These are phyloP conservation scores for Oxygymnocypris stewartii DNA, from an alignment of 2,113 vertebrate genomes.

Conservation along the genomic window DNA sequence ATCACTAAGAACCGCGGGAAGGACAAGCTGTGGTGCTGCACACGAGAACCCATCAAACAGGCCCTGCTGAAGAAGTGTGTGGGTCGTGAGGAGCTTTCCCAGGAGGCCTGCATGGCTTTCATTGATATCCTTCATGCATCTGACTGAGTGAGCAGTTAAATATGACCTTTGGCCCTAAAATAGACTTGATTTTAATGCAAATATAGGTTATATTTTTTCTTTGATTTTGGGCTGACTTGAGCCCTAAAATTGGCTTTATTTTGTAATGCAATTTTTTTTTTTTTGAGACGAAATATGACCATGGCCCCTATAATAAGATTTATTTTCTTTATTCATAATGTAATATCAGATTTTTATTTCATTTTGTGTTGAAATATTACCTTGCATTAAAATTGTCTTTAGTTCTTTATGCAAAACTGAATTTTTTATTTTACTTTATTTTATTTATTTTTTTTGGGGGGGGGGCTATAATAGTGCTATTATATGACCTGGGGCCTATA, in stretches of 20 bases:
- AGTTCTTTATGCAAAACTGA: too few relatives aligned
- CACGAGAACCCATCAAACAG: conserved; percentile 92
- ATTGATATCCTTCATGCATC: conserved; percentile 88
- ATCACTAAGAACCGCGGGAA: conserved; percentile 94
- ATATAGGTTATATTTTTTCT: background rate
- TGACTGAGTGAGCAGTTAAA: background rate
- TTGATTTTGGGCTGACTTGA: background rate
- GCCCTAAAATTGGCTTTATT: background rate
- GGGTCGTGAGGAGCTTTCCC: conserved; percentile 88
- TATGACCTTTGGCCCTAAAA: background rate
- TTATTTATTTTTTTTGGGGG: too few relatives aligned
- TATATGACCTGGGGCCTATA: too few relatives aligned
- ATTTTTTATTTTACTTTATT: too few relatives aligned
- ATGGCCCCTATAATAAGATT: background rate
- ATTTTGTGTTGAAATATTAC: too few relatives aligned
- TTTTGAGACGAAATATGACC: background rate
- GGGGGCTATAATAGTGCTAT: too few relatives aligned
- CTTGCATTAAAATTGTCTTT: too few relatives aligned
- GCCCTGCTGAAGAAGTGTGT: conserved; percentile 92
- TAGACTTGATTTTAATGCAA: background rate
- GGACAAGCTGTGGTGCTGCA: conserved; percentile 95
- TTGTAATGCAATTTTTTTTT: background rate
- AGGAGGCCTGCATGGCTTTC: conserved; percentile 95
- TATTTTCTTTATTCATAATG: too few relatives aligned
- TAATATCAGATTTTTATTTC: too few relatives aligned